A percentile compares a stretch with the other conserved stretches of the same genome.
phyloP scores from a whole-genome alignment of 2,797 vertebrate species.

The Aselliscus stoliczkanus region DNA sequence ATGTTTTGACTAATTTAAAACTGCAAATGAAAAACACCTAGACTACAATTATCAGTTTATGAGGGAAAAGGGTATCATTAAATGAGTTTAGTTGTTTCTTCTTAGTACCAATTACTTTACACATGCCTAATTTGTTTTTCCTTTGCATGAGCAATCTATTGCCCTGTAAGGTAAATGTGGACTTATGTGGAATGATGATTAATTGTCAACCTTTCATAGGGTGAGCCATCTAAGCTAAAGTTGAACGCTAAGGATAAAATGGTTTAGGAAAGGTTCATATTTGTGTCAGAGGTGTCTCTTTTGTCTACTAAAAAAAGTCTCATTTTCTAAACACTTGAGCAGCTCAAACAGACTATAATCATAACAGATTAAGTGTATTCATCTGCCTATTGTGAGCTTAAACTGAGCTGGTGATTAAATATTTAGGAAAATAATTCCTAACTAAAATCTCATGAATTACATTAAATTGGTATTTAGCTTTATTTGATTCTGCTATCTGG shows the following conservation, averaged over 20 bases:
- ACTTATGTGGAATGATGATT: not conserved
- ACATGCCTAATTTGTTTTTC: conserved; percentile 44
- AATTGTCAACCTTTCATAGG: not conserved
- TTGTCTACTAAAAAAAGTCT: not conserved
- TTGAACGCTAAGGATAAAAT: not conserved
- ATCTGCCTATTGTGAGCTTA: not conserved
- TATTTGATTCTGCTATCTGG: not conserved
- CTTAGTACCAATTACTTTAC: conserved; percentile 38
- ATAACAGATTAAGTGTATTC: not conserved
- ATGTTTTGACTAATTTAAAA: conserved; percentile 62
- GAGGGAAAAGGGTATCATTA: conserved; percentile 45
- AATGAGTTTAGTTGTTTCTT: conserved; percentile 40
- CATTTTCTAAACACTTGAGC: not conserved
- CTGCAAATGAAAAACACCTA: conserved; percentile 58
- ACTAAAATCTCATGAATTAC: not conserved
- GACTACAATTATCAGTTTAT: conserved; percentile 61
- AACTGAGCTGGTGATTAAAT: not conserved
- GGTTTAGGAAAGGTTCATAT: not conserved
- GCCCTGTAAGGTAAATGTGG: conserved; percentile 22
- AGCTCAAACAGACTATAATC: not conserved
- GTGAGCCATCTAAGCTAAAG: not conserved
- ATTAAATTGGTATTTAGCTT: not conserved
- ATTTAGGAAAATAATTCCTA: conserved; percentile 41
- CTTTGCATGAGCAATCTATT: not conserved
- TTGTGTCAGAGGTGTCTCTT: not conserved